Evolutionary conservation across 2,888 invertebrate species (phyloP).

Genomic region (Drosophila monieri): DNA sequence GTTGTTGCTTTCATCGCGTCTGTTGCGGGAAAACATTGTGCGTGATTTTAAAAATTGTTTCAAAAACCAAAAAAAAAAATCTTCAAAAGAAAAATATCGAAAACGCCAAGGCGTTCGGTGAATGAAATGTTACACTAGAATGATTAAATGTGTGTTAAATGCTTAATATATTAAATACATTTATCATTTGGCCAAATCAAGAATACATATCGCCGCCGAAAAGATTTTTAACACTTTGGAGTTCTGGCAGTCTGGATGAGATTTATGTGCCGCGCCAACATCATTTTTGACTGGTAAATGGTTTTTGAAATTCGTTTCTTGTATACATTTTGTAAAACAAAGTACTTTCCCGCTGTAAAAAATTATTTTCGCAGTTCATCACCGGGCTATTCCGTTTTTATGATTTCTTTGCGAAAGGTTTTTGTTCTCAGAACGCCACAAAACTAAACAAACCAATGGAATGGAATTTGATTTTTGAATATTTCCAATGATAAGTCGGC

Average conservation of each 20-base stretch:
- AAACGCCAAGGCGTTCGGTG: constrained; percentile 19
- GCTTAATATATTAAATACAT: constrained; percentile 24
- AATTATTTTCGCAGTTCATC: constrained; percentile 13
- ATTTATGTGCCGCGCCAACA: constrained; percentile 28
- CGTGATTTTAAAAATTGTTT: constrained; percentile 36
- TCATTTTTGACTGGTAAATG: constrained; percentile 38
- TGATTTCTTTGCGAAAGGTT: constrained; percentile 27
- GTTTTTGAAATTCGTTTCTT: constrained; percentile 23
- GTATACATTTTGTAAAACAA: constrained; percentile 26
- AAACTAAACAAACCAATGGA: constrained; percentile 4
- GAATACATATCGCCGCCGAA: constrained; percentile 22
- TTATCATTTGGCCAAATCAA: constrained; percentile 14
- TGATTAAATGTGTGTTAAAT: constrained; percentile 29
- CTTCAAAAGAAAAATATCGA: constrained; percentile 23
- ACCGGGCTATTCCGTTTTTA: constrained; percentile 4
- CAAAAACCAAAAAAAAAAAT: constrained; percentile 1
- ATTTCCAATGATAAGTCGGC: constrained; percentile 33
- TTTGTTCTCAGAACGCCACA: not conserved
- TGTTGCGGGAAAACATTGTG: constrained; percentile 26
- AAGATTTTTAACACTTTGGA: constrained; percentile 8
- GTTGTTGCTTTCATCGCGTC: constrained; percentile 28
- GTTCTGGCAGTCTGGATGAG: constrained; percentile 9
- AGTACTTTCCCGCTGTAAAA: constrained; percentile 13
- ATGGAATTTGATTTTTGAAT: constrained; percentile 30
- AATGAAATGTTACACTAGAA: constrained; percentile 9